These are phyloP conservation scores for Drosophila santomea DNA, from an alignment of 1,140 invertebrate species.

Conservation along the genomic window DNA sequence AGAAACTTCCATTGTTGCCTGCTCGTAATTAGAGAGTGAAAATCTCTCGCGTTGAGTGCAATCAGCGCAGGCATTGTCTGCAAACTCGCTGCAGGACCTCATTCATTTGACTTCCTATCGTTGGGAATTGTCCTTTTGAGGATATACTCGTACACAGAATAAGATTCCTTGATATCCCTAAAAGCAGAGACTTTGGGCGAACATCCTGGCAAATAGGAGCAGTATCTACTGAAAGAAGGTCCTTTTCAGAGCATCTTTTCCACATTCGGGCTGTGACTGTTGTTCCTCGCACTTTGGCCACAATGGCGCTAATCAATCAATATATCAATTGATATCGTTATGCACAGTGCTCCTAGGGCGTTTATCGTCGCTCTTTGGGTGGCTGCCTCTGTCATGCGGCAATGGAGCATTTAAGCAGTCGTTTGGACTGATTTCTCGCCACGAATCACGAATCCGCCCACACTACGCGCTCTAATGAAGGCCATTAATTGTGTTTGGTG, in stretches of 20 bases:
- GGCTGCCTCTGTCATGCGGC: too few species aligned
- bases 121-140: slow-evolving; percentile 21
- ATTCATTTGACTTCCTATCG: background rate
- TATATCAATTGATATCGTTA: slow-evolving; percentile 44
- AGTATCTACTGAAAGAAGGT: too few species aligned
- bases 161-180: too few species aligned
- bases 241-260: background rate
- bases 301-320: slow-evolving; percentile 39
- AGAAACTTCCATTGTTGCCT: slow-evolving; percentile 22
- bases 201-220: too few species aligned
- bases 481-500: slow-evolving; percentile 52
- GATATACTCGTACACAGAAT: background rate
- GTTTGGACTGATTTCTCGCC: slow-evolving; percentile 14
- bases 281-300: background rate
- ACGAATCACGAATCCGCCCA: slow-evolving; percentile 11
- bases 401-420: slow-evolving; percentile 42
- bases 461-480: slow-evolving; percentile 29
- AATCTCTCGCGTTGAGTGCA: slow-evolving; percentile 41
- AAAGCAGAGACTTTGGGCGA: too few species aligned
- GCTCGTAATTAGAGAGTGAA: slow-evolving; percentile 31
- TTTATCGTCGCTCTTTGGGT: slow-evolving; percentile 53
- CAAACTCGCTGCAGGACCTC: slow-evolving; percentile 3
- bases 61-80: slow-evolving; percentile 28
- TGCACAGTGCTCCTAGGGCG: slow-evolving; percentile 39
- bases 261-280: too few species aligned